Base-by-base conservation (phyloP, 2,797 vertebrate species). In the Microhierax caerulescens region DNA sequence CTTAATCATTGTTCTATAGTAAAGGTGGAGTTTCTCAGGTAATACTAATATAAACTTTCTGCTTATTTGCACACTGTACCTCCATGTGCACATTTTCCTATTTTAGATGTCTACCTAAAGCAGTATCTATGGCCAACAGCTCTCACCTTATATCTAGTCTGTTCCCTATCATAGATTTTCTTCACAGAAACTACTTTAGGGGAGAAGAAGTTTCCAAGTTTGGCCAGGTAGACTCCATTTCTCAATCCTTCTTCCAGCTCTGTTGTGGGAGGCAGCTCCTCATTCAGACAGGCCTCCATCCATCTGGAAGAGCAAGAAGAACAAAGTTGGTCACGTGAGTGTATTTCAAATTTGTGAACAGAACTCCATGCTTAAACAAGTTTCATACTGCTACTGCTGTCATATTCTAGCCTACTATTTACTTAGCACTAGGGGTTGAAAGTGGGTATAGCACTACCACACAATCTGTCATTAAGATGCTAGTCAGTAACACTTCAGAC, bases 161-260 rank as follows among this genome's bases (percentile, higher is more conserved):
- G 99, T 82, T 99, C 99, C 19, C 99, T 98, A 86, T 99, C 99
- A 16, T 99, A 99, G 95, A 99, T 99, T 97, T 99, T 99, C 98
- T 99, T 99, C 76, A 99, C 97, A 68, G 99, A 99, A 89, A 99
- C 99, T 13, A 99, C 99, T 86, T 97, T 98, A 10, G 99, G 99
- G 43, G 99, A 99, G 51, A 99, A 99, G 97, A 99, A 99, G 97
- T 99, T 99, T 60, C 99, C 99, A 28, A 99, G 98, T 92, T 99
- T 99, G 96, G 99, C 99, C 75, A 99, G 97, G 88, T 99, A 99
- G 63, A 99, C 99, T 10, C 99, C 99, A 9, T 99, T 99, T 79
- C 99, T 98, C 57, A 99, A 95, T 7, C 99, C 99, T 94, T 99
- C 99, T 96, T 99, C 99, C 88, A 99, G 98, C 92, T 99, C 99